Percentiles rank a stretch among this genome's conserved stretches.
Conservation (phyloP, 2,888 invertebrate species). For the Chymomyza procnemis region DNA sequence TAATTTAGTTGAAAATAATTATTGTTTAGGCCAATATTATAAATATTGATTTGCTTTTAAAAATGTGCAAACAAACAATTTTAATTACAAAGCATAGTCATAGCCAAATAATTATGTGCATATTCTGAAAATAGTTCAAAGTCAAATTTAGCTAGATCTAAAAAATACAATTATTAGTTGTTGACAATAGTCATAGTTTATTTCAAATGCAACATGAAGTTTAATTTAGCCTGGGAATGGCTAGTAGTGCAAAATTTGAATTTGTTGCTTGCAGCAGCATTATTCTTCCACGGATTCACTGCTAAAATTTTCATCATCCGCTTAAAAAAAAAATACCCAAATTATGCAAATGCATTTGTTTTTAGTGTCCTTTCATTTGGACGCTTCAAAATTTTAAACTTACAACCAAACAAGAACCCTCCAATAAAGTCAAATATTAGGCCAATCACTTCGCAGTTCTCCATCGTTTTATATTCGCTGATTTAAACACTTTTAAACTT, state of each 20-base stretch:
- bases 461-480: constrained; percentile 39
- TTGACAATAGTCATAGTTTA: neutral
- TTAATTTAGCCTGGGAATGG: neutral
- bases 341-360: no score
- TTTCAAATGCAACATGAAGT: neutral
- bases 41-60: no score
- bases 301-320: neutral
- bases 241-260: no score
- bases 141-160: constrained; percentile 24
- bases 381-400: constrained; percentile 21
- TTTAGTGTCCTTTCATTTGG: no score
- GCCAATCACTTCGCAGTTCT: constrained; percentile 60
- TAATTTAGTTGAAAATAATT: constrained; percentile 17
- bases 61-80: neutral
- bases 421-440: constrained; percentile 51
- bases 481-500: constrained; percentile 3
- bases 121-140: neutral
- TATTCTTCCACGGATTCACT: neutral
- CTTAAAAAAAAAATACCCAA: neutral
- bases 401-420: constrained; percentile 50
- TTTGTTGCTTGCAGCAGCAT: neutral
- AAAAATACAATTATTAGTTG: constrained; percentile 16
- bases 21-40: no score
- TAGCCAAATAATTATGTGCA: neutral
- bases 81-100: neutral